A percentile compares a stretch with the other conserved stretches of the same genome.
Evolutionary conservation across 1,140 invertebrate species (phyloP).

Genomic region (Chionoecetes opilio): DNA sequence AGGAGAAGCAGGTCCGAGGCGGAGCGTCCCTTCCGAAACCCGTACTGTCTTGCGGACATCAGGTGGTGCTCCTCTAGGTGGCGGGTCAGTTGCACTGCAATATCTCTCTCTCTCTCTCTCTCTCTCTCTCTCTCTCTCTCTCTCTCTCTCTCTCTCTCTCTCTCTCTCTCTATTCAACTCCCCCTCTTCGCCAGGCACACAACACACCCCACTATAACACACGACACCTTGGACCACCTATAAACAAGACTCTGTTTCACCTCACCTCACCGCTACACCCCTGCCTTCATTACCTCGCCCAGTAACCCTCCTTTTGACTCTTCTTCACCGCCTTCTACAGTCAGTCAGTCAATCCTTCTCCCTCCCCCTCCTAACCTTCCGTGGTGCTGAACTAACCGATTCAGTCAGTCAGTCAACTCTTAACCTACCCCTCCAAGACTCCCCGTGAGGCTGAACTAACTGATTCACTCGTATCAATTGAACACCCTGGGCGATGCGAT

Average conservation of each 20-base stretch:
- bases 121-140: neutral
- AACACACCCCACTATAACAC: neutral
- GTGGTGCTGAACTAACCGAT: neutral
- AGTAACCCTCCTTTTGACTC: no score
- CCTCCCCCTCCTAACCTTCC: neutral
- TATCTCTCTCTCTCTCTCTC: neutral
- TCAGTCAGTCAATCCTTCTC: no score
- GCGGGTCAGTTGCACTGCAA: no score
- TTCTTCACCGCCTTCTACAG: no score
- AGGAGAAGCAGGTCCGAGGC: no score
- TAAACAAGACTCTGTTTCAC: neutral
- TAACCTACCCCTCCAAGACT: neutral
- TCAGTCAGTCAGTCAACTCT: neutral
- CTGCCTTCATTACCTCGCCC: no score
- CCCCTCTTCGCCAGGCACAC: neutral
- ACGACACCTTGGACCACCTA: neutral
- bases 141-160: neutral
- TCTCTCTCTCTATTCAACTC: neutral
- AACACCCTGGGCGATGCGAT: neutral
- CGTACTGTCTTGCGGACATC: no score
- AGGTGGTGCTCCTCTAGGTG: no score
- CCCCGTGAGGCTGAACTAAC: neutral
- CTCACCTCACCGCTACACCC: neutral
- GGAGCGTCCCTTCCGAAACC: no score
- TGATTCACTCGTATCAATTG: neutral